A percentile compares a stretch with the other conserved stretches of the same genome.
Evolutionary conservation across 1,140 invertebrate species (phyloP).

Genomic region (roundworm (Caenorhabditis elegans)): WBcel235 BX284604.4:6076001-6076500

Average conservation of each 20-base stretch:
- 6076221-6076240: neutral
- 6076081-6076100: neutral
- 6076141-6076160: neutral
- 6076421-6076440: no score
- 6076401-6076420: no score
- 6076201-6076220: neutral
- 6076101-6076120: neutral
- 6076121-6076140: neutral
- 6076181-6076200: neutral
- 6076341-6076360: no score
- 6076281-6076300: neutral
- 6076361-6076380: no score
- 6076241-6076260: neutral
- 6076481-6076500: no score
- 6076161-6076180: neutral
- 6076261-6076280: conserved; percentile 8
- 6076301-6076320: neutral
- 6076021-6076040: neutral
- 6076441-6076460: no score
- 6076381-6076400: no score
- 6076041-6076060: neutral
- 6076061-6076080: neutral
- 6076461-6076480: no score
- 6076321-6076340: neutral
- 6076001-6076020: neutral